Conservation (phyloP, 2,888 invertebrate species). For the Torymus tubicola region DNA sequence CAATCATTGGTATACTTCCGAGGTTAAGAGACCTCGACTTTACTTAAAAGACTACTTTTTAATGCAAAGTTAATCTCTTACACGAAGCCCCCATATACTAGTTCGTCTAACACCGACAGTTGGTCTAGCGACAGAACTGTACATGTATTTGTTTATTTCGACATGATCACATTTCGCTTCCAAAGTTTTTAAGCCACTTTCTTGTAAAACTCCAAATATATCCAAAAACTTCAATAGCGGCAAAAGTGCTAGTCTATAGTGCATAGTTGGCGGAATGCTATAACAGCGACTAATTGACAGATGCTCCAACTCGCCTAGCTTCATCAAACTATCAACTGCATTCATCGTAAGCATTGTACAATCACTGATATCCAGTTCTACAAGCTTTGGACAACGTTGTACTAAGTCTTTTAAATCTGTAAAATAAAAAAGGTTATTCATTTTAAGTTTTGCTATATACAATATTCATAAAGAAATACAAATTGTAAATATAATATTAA, state of each 20-base stretch:
- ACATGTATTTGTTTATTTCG: conserved; percentile 85
- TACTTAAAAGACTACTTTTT: conserved; percentile 10
- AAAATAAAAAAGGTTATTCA: conserved; percentile 63
- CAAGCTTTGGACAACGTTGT: conserved; percentile 82
- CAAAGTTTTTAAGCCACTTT: conserved; percentile 76
- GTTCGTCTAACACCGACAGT: conserved; percentile 92
- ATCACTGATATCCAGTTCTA: conserved; percentile 93
- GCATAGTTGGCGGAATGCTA: conserved; percentile 83
- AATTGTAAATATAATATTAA: no score
- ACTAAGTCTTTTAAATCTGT: conserved; percentile 84
- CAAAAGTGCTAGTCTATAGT: conserved; percentile 82
- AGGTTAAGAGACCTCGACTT: conserved; percentile 37
- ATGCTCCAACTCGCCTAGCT: conserved; percentile 83
- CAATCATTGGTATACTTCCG: conserved; percentile 51
- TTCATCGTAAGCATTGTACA: conserved; percentile 84
- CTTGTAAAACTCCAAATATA: conserved; percentile 87
- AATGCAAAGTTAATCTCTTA: conserved; percentile 81
- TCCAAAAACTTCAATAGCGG: conserved; percentile 85
- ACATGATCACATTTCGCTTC: conserved; percentile 79
- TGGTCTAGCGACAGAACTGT: conserved; percentile 92
- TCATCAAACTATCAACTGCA: conserved; percentile 80
- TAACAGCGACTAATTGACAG: conserved; percentile 90
- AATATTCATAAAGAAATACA: no score
- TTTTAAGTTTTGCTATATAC: no score
- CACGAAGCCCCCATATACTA: conserved; percentile 92